Evolutionary conservation across 2,797 vertebrate species (phyloP).

Genomic region (Tauraco hartlaubi): DNA sequence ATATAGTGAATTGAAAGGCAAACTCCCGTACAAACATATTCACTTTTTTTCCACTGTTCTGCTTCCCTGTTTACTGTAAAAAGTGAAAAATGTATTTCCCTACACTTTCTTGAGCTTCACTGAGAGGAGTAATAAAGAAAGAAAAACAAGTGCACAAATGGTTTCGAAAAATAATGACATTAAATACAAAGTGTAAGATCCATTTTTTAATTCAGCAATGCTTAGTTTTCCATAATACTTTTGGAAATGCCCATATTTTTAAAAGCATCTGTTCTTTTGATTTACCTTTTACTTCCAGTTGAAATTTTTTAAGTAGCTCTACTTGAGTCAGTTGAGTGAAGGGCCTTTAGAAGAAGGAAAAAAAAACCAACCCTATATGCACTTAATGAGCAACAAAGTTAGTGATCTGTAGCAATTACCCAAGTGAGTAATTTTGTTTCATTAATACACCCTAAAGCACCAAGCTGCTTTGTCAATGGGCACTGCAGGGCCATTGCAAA

Average conservation of each 20-base stretch:
- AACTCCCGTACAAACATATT: neutral
- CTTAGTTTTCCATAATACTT: neutral
- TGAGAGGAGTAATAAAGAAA: neutral
- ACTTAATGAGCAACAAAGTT: slow-evolving; percentile 62
- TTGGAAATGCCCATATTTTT: neutral
- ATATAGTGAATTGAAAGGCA: neutral
- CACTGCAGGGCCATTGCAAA: slow-evolving; percentile 5
- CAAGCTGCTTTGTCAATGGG: slow-evolving; percentile 61
- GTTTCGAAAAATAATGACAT: neutral
- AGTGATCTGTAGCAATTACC: slow-evolving; percentile 64
- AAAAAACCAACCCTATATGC: neutral
- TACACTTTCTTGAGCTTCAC: neutral
- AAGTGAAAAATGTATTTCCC: neutral
- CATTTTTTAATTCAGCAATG: neutral
- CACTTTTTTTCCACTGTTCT: neutral
- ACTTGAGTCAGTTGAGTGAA: neutral
- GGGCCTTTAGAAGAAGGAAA: neutral
- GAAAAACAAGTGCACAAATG: neutral
- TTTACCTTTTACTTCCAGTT: neutral
- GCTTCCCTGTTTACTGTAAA: neutral
- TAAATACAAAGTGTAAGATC: neutral
- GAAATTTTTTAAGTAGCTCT: neutral
- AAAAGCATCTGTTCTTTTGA: neutral
- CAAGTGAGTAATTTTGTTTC: slow-evolving; percentile 63
- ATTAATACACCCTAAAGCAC: slow-evolving; percentile 56